These are phyloP conservation scores for Bryconaethiops microstoma DNA, from an alignment of 2,797 vertebrate genomes.

Conservation along the genomic window DNA sequence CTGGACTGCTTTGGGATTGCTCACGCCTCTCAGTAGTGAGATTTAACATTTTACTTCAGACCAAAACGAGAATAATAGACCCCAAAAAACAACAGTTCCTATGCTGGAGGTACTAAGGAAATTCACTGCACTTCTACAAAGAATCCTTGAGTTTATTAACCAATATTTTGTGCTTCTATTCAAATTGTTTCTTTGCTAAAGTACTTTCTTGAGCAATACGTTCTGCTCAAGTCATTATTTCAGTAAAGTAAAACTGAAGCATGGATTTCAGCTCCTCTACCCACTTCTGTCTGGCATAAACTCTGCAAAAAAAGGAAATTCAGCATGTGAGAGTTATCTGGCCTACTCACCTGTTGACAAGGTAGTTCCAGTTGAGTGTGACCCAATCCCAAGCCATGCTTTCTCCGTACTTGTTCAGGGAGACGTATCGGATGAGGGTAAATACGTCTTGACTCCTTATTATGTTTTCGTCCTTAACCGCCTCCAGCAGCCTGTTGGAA, in stretches of 20 bases:
- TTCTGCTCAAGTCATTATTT: no score
- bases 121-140: no score
- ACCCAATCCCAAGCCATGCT: conserved; percentile 96
- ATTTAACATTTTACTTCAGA: background rate
- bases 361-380: conserved; percentile 92
- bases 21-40: background rate
- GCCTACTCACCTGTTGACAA: conserved; percentile 83
- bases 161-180: no score
- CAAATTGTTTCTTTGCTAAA: no score
- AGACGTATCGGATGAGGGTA: conserved; percentile 89
- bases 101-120: no score
- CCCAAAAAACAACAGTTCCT: no score
- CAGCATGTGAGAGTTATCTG: background rate
- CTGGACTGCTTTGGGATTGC: background rate
- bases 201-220: no score
- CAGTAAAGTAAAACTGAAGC: no score
- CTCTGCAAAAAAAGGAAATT: background rate
- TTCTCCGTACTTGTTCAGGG: conserved; percentile 85
- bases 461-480: conserved; percentile 77
- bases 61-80: background rate
- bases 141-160: background rate
- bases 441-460: conserved; percentile 93
- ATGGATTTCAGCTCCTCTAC: no score
- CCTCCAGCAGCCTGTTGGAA: conserved; percentile 75
- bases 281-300: no score